Evolutionary conservation across 2,797 vertebrate genomes (phyloP).

Genomic region (Coracias cyanogaster): DNA sequence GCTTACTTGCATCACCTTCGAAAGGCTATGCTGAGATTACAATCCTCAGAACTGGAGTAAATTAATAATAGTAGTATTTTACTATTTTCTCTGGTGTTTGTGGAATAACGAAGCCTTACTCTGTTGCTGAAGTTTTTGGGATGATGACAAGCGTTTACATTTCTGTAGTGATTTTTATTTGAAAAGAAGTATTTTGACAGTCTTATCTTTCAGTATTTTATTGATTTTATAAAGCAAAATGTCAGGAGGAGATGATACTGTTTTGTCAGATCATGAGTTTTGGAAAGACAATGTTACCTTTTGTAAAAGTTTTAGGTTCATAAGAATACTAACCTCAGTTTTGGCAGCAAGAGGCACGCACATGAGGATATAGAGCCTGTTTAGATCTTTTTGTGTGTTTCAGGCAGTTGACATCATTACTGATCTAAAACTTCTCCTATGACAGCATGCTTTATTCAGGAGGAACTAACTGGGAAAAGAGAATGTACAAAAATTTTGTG

Average conservation of each 20-base stretch:
- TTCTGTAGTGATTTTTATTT: neutral
- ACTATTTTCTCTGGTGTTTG: neutral
- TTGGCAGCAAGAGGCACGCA: neutral
- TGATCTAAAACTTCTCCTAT: neutral
- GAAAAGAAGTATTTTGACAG: neutral
- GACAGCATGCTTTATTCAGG: neutral
- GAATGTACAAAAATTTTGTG: neutral
- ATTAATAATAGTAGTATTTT: neutral
- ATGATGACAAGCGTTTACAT: neutral
- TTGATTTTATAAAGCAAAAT: neutral
- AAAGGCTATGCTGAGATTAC: neutral
- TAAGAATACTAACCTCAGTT: neutral
- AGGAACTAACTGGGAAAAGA: neutral
- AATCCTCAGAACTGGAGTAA: neutral
- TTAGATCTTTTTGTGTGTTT: neutral
- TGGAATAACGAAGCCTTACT: neutral
- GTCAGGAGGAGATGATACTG: neutral
- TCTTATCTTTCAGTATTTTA: neutral
- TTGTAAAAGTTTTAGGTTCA: neutral
- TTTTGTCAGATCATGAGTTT: neutral
- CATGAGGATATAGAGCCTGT: neutral
- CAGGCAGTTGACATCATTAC: neutral
- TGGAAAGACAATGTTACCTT: neutral
- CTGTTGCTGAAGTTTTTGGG: neutral
- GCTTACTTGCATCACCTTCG: accelerated